Percentiles rank a stretch among this genome's conserved stretches.
Evolutionary conservation across 2,797 vertebrate genomes (phyloP).

Genomic region (Sebastes cheni): DNA sequence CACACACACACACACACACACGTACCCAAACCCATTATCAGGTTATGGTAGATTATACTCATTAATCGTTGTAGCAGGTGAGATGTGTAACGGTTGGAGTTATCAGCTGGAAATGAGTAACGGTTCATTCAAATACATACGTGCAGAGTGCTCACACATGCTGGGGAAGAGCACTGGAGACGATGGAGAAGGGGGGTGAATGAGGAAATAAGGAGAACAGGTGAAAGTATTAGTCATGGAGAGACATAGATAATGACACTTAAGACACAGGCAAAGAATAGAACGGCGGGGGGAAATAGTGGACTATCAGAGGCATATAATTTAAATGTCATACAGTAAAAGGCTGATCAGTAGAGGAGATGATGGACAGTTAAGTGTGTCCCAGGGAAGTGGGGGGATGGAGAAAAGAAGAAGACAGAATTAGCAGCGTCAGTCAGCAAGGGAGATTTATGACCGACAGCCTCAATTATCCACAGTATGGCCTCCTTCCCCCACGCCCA

Average conservation of each 20-base stretch:
- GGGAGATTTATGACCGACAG: slow-evolving; percentile 63
- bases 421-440: slow-evolving; percentile 49
- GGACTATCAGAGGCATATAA: slow-evolving; percentile 43
- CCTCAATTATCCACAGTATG: slow-evolving; percentile 68
- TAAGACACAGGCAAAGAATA: slow-evolving; percentile 40
- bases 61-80: slow-evolving; percentile 77
- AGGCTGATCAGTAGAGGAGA: slow-evolving; percentile 51
- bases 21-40: slow-evolving; percentile 62
- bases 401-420: slow-evolving; percentile 42
- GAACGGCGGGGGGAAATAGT: slow-evolving; percentile 36
- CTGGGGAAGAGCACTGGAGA: slow-evolving; percentile 15
- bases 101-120: slow-evolving; percentile 74
- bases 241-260: slow-evolving; percentile 45
- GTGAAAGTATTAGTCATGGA: slow-evolving; percentile 37
- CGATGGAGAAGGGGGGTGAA: neutral
- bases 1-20: neutral
- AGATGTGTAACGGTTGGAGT: slow-evolving; percentile 68
- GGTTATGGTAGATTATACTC: slow-evolving; percentile 74
- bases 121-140: slow-evolving; percentile 55
- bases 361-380: slow-evolving; percentile 58
- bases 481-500: slow-evolving; percentile 32
- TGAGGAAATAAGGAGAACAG: slow-evolving; percentile 41
- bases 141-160: neutral
- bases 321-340: slow-evolving; percentile 59
- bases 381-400: slow-evolving; percentile 23